Evolutionary conservation across 2,797 vertebrate genomes (phyloP).

Genomic region (Karalla daura): DNA sequence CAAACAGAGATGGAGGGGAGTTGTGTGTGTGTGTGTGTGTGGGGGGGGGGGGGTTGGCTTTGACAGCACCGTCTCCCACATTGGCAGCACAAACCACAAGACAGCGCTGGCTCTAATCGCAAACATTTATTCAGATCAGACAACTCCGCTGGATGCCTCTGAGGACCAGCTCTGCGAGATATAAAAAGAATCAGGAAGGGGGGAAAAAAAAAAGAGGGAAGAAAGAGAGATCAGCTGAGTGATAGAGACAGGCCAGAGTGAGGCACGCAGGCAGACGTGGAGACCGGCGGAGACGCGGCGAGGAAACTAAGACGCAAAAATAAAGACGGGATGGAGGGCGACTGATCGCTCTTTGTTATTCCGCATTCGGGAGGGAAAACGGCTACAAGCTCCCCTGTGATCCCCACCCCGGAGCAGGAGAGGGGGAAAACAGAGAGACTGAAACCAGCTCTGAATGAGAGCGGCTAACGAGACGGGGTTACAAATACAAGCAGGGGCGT

Average conservation of each 20-base stretch:
- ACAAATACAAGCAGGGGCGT: conserved; percentile 28
- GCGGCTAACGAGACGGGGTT: conserved; percentile 29
- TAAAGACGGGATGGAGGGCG: conserved; percentile 17
- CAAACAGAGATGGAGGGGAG: conserved; percentile 48
- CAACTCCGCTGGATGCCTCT: conserved; percentile 56
- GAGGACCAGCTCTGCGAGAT: conserved; percentile 59
- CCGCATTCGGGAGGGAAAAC: conserved; percentile 47
- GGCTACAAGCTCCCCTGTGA: conserved; percentile 31
- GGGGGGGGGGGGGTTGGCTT: conserved; percentile 48
- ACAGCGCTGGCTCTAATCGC: conserved; percentile 68
- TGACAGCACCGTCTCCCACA: conserved; percentile 55
- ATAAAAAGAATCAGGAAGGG: conserved; percentile 60
- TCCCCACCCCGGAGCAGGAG: conserved; percentile 18
- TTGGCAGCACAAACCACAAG: conserved; percentile 63
- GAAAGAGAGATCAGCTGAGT: conserved; percentile 32
- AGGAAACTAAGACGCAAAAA: conserved; percentile 24
- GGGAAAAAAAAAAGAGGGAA: conserved; percentile 27
- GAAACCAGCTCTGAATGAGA: conserved; percentile 12
- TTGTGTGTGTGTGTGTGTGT: too few species aligned
- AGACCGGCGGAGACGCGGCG: conserved; percentile 11
- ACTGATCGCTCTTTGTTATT: conserved; percentile 31
- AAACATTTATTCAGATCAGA: conserved; percentile 83
- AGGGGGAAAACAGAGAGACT: neutral
- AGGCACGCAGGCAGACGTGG: neutral
- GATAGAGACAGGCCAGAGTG: conserved; percentile 34